Conservation (phyloP, 2,888 invertebrate genomes). For the Clusia tigrina region DNA sequence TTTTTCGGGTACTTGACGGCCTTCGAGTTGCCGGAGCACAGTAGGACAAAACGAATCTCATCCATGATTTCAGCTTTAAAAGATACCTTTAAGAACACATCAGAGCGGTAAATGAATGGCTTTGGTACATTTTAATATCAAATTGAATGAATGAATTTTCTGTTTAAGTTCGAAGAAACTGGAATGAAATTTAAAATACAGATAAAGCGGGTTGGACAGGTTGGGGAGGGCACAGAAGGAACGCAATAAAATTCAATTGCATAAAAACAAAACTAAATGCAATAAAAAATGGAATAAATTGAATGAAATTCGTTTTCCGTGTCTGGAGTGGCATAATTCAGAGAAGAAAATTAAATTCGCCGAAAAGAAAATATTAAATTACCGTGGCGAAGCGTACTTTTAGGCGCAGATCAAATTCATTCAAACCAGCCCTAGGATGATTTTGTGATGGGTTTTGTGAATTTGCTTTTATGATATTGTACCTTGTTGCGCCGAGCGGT, state of each 20-base stretch:
- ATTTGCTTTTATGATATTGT: slow-evolving; percentile 27
- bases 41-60: slow-evolving; percentile 76
- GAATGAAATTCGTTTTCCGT: not conserved
- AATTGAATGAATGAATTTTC: not conserved
- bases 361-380: slow-evolving; percentile 9
- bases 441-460: not conserved
- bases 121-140: not conserved
- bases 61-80: slow-evolving; percentile 74
- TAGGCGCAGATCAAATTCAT: not conserved
- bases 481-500: slow-evolving; percentile 58
- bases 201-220: not conserved
- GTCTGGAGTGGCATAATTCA: not conserved
- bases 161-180: not conserved
- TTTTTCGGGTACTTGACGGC: slow-evolving; percentile 69
- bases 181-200: not conserved
- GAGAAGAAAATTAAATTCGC: not conserved
- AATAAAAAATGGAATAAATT: not conserved
- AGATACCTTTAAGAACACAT: slow-evolving; percentile 68
- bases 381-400: not conserved
- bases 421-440: too few species aligned
- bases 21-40: slow-evolving; percentile 76
- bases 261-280: not conserved
- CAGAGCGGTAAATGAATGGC: too few species aligned
- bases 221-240: not conserved
- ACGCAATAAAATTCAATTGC: not conserved